A percentile compares a stretch with the other conserved stretches of the same genome.
Conservation (phyloP, 2,888 invertebrate species). For the Pammene aurita region DNA sequence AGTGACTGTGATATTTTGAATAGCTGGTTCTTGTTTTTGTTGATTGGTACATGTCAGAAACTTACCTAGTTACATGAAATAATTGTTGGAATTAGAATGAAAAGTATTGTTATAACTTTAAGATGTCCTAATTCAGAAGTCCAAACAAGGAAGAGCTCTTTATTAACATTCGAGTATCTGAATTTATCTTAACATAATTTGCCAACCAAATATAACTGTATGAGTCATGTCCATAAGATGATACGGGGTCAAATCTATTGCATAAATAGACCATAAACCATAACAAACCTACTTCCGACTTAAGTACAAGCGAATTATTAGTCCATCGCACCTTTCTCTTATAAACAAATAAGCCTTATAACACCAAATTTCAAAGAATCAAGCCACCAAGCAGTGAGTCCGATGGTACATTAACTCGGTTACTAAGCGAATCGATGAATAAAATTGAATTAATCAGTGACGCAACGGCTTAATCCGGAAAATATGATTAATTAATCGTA, state of each 20-base stretch:
- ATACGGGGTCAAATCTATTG: slow-evolving; percentile 22
- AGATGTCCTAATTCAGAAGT: too few relatives aligned
- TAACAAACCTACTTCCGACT: slow-evolving; percentile 25
- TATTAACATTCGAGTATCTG: too few relatives aligned
- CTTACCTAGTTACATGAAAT: too few relatives aligned
- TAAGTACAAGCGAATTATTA: slow-evolving; percentile 1
- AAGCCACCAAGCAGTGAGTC: neutral
- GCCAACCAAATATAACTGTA: neutral
- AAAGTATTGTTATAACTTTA: too few relatives aligned
- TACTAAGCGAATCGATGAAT: slow-evolving; percentile 36
- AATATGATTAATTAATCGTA: slow-evolving; percentile 29
- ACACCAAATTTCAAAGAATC: slow-evolving; percentile 5
- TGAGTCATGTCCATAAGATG: neutral
- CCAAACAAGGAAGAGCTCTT: too few relatives aligned
- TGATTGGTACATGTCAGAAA: too few relatives aligned
- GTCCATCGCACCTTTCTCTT: neutral
- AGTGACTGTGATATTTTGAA: too few relatives aligned
- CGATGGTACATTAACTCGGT: slow-evolving; percentile 25
- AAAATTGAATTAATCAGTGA: slow-evolving; percentile 39
- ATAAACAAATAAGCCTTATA: slow-evolving; percentile 6
- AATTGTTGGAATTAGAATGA: too few relatives aligned
- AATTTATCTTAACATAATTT: too few relatives aligned
- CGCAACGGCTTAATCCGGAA: slow-evolving; percentile 34
- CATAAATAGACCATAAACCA: slow-evolving; percentile 28
- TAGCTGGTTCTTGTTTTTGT: too few relatives aligned